Evolutionary conservation across 2,113 vertebrate species (phyloP).

Genomic region (Passer montanus): DNA sequence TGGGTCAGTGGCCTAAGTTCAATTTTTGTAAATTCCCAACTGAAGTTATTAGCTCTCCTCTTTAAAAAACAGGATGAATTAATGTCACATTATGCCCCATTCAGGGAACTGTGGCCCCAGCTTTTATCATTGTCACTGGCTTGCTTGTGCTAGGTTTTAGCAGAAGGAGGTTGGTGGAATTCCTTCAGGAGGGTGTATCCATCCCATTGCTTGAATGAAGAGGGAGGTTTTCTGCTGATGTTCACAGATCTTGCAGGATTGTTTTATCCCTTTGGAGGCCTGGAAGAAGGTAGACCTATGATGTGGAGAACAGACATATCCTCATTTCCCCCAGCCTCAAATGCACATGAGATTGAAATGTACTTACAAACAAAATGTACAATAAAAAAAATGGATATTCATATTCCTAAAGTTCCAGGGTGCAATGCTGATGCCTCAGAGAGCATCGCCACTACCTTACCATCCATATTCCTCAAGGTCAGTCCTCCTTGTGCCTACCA

Average conservation of each 20-base stretch:
- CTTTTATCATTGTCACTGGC: neutral
- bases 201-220: neutral
- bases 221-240: neutral
- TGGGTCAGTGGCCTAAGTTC: slow-evolving; percentile 49
- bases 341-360: neutral
- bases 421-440: neutral
- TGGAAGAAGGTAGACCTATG: neutral
- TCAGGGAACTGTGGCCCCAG: neutral
- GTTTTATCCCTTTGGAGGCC: neutral
- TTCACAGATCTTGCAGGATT: neutral
- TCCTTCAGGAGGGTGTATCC: neutral
- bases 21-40: neutral
- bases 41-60: slow-evolving; percentile 30
- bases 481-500: neutral
- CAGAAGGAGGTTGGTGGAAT: neutral
- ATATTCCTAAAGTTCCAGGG: neutral
- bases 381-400: neutral
- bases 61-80: slow-evolving; percentile 12
- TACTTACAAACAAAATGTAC: neutral
- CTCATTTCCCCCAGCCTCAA: neutral
- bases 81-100: neutral
- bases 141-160: neutral
- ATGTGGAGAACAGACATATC: neutral
- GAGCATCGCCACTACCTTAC: neutral
- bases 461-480: neutral